Percentiles rank a stretch among this genome's conserved stretches.
Conservation (phyloP, 2,797 vertebrate genomes). For the Parauchenoglanis ngamensis region DNA sequence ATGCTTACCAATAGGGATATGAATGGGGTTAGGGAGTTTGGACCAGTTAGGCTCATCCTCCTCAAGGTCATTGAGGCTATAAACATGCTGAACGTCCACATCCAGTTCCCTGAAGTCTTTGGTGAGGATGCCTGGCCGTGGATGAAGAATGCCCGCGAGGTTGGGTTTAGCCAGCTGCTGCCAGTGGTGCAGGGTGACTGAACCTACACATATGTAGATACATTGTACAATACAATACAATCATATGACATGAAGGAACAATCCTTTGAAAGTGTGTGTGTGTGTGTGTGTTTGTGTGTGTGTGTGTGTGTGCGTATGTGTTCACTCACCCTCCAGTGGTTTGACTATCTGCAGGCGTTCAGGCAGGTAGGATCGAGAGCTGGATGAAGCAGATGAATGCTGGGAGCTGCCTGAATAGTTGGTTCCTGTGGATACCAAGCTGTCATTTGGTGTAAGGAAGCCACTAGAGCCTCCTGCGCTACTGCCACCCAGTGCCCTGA, state of each 20-base stretch:
- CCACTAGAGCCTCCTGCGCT: constrained; percentile 73
- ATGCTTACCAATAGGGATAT: constrained; percentile 72
- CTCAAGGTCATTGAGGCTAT: constrained; percentile 85
- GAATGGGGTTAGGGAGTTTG: constrained; percentile 58
- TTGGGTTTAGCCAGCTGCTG: constrained; percentile 87
- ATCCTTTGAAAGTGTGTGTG: background rate
- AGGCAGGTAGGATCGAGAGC: constrained; percentile 80
- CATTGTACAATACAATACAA: background rate
- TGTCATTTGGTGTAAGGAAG: constrained; percentile 81
- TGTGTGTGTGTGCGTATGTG: background rate
- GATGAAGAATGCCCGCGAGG: constrained; percentile 80
- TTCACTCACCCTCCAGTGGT: constrained; percentile 83
- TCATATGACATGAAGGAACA: background rate
- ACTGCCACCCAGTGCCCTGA: constrained; percentile 71
- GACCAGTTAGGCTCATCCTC: constrained; percentile 83
- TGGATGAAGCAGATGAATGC: constrained; percentile 76
- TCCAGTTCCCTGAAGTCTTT: constrained; percentile 89
- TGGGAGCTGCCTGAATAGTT: constrained; percentile 81
- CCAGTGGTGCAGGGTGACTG: constrained; percentile 86
- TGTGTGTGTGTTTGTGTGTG: background rate
- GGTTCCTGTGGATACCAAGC: constrained; percentile 79
- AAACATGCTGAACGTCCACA: constrained; percentile 82
- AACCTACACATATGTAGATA: constrained; percentile 68
- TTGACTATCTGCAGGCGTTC: constrained; percentile 90
- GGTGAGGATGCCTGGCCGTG: constrained; percentile 82